Base-by-base conservation (phyloP, 2,888 invertebrate species). In the Piscicola geometra region DNA sequence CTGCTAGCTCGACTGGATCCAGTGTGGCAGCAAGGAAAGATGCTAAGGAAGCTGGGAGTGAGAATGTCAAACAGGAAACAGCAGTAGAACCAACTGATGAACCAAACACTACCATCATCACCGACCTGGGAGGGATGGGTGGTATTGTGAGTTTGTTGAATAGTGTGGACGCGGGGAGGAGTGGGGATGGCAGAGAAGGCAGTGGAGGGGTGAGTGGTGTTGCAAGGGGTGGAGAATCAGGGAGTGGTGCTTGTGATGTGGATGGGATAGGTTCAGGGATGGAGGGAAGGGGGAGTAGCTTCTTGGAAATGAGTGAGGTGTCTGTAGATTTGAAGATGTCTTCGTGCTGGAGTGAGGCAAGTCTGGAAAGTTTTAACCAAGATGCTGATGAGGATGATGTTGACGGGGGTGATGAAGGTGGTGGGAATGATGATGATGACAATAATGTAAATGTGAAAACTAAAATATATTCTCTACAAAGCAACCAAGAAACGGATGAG, bases 321-420 rank as follows among this genome's bases (percentile, higher is more conserved):
- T 3, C 60, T 18, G 41, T 28, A n/a, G 73, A 73, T 1, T 12
- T 64, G n/a, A 56, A 73, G 18, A 18, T 64, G 21, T 73, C 73
- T 30, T 50, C 32, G n/a, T 73, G 73, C 64, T 73, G 73, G 73
- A 64, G 64, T 36, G 73, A 73, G 28, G 73, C 73, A 12, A 64
- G 60, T 32, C 25, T 73, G 3, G 35, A 2, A 25, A 68, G 25
- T 30, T 35, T 33, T 18, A 68, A 21, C 32, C 30, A 33, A 3
- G 28, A 33, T 28, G 9, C 15, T 30, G 25, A 12, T 28, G n/a
- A 25, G 36, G 67, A 50, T 30, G 75, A 67, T 32, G 30, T 28
- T 60, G 1, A 33, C 41, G 0, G 18, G 5, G 28, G 47, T 25
- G 21, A 33, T 18, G 2, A 52, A 41, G 25, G 18, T n/a, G 25